Conservation (phyloP, 2,797 vertebrate species). For the Malurus splendens region DNA sequence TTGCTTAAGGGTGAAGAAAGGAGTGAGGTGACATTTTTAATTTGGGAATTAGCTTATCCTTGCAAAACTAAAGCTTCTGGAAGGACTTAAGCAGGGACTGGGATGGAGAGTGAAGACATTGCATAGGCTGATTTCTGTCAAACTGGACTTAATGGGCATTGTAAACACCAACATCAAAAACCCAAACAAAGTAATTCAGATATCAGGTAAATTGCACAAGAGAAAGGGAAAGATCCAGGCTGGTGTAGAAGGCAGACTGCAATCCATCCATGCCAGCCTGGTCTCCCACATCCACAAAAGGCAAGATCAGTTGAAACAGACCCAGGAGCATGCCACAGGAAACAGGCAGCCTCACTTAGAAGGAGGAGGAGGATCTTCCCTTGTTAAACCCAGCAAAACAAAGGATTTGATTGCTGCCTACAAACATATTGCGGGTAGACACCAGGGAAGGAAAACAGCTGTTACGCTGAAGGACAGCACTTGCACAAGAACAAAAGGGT, state of each 20-base stretch:
- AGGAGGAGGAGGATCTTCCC: not conserved
- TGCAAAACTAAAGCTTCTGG: not conserved
- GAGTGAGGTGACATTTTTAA: not conserved
- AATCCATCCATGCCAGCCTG: not conserved
- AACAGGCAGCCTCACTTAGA: not conserved
- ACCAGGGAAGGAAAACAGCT: conserved; percentile 37
- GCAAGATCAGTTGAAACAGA: not conserved
- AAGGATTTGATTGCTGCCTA: conserved; percentile 36
- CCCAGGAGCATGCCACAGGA: not conserved
- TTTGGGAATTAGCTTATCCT: not conserved
- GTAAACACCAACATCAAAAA: not conserved
- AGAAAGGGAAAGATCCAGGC: not conserved
- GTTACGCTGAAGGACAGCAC: conserved; percentile 25
- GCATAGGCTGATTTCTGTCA: not conserved
- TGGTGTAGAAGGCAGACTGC: not conserved
- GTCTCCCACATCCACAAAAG: not conserved
- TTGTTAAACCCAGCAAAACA: conserved; percentile 31
- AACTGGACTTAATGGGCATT: not conserved
- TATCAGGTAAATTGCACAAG: not conserved
- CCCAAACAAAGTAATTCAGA: not conserved
- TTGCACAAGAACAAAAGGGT: conserved; percentile 36
- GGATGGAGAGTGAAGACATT: not conserved
- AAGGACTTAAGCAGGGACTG: not conserved
- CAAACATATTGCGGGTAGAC: conserved; percentile 8
- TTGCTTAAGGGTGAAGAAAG: not conserved